Evolutionary conservation across 1,140 invertebrate genomes (phyloP), one percentile per base, ranked within the genome.

Genomic region (Protaetia brevitarsis): DNA sequence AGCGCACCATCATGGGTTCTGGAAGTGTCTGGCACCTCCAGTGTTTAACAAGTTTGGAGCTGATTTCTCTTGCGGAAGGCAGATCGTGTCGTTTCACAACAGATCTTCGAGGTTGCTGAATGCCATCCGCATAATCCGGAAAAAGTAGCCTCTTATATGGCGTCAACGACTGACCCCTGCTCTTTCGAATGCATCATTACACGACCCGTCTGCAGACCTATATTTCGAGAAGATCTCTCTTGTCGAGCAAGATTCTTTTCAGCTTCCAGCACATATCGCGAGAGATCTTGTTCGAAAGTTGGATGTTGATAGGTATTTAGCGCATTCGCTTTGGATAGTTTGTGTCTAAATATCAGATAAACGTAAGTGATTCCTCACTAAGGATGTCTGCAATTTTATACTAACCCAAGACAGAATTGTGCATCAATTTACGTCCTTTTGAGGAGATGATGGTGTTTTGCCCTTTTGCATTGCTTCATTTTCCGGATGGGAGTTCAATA

Each of bases 181-280:
- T 80, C 81, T 82, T 19, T 87, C 73, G 10, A 79, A 72, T 0
- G 85, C 74, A 74, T 92, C 90, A 74, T 93, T 93, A 74, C 91
- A 93, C 13, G 86, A 86, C 4, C 90, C 91, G 74, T 92, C 89
- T 36, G 85, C 79, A 3, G 81, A 85, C 10, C 91, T 78, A 74
- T 84, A 85, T 60, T 77, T 77, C 2, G 79, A 82, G 1, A 79
- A 77, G 67, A 79, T 76, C 64, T 80, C 79, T 41, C 79, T 78
- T 1, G 72, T 73, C 4, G 74, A 77, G 72, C 83, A 83, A 2
- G 75, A 74, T 37, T 67, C n/a, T 69, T 11, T 68, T 60, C 4
- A 71, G 21, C n/a, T 61, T 16, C 1, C 63, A 27, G 45, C 74
- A 76, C 3, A 67, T 16, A 13, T 60, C 19, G n/a, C 59, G 41